These are phyloP conservation scores for Sylvicola cinctus DNA, from an alignment of 2,888 invertebrate species.

Conservation along the genomic window DNA sequence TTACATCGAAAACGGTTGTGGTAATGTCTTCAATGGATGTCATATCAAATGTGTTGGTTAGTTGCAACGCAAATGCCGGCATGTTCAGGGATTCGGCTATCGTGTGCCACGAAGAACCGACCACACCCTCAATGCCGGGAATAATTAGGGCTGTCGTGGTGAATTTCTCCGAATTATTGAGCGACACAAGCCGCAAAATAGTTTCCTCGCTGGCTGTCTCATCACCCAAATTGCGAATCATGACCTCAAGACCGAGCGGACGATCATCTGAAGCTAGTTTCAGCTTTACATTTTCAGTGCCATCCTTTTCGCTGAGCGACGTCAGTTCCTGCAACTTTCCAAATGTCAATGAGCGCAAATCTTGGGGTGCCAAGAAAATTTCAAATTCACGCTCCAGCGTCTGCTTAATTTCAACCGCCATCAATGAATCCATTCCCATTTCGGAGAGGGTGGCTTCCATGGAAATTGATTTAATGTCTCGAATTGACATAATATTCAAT, in stretches of 20 bases:
- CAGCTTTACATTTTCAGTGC: constrained; percentile 16
- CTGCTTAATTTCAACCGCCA: constrained; percentile 93
- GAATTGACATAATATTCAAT: constrained; percentile 42
- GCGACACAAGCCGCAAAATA: constrained; percentile 30
- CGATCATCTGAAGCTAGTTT: constrained; percentile 16
- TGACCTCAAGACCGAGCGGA: constrained; percentile 29
- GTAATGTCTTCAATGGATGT: constrained; percentile 15
- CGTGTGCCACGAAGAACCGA: constrained; percentile 23
- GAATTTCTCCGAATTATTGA: constrained; percentile 7
- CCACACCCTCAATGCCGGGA: constrained; percentile 48
- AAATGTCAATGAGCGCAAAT: constrained; percentile 63
- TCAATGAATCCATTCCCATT: constrained; percentile 91
- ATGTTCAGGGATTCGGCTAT: constrained; percentile 15
- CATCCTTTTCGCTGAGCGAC: constrained; percentile 4
- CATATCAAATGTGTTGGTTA: constrained; percentile 15
- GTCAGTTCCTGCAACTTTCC: constrained; percentile 20
- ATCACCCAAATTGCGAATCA: constrained; percentile 39
- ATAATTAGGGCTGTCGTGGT: constrained; percentile 28
- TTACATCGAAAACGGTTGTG: constrained; percentile 16
- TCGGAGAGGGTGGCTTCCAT: constrained; percentile 61
- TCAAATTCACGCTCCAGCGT: constrained; percentile 77
- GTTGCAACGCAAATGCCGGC: constrained; percentile 16
- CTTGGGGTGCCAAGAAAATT: constrained; percentile 64
- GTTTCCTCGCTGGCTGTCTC: constrained; percentile 32
- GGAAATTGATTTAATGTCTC: constrained; percentile 47